phyloP scores from a whole-genome alignment of 1,140 invertebrate species.

The Drosophila paulistorum region DNA sequence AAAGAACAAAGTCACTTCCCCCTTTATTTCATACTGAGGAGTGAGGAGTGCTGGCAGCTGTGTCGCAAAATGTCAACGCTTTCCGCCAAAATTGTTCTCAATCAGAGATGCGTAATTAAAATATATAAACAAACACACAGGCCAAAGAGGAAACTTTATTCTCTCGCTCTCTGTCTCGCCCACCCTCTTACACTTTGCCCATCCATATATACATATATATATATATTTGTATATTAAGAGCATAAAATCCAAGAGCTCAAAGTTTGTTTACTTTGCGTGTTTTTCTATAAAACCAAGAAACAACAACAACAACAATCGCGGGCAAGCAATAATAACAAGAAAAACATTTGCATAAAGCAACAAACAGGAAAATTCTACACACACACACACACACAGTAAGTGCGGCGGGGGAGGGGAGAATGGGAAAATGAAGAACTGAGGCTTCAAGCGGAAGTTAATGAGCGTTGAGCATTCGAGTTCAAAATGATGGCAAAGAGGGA shows the following conservation, averaged over 20 bases:
- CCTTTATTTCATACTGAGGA: conserved; percentile 7
- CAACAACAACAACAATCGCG: conserved; percentile 45
- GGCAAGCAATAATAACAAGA: conserved; percentile 73
- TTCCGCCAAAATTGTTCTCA: conserved; percentile 57
- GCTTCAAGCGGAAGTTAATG: conserved; percentile 74
- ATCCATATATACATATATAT: not conserved
- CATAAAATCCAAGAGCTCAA: conserved; percentile 27
- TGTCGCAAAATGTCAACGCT: conserved; percentile 58
- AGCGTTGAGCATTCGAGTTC: conserved; percentile 36
- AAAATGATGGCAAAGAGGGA: conserved; percentile 10
- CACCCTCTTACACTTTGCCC: not conserved
- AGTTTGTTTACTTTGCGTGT: conserved; percentile 78
- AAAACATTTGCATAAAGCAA: conserved; percentile 81
- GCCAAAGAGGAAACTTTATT: conserved; percentile 45
- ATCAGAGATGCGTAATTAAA: conserved; percentile 79
- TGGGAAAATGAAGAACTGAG: conserved; percentile 20
- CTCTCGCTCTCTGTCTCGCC: not conserved
- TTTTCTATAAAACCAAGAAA: conserved; percentile 73
- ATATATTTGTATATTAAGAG: conserved; percentile 39
- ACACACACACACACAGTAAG: not conserved
- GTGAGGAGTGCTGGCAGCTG: conserved; percentile 57
- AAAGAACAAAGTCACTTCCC: not conserved
- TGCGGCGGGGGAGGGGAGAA: not conserved
- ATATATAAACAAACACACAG: conserved; percentile 70
- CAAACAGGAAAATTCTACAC: conserved; percentile 49